Evolutionary conservation across 2,888 invertebrate species (phyloP), one percentile per base, ranked within the genome.

Genomic region (Hyalella azteca): DNA sequence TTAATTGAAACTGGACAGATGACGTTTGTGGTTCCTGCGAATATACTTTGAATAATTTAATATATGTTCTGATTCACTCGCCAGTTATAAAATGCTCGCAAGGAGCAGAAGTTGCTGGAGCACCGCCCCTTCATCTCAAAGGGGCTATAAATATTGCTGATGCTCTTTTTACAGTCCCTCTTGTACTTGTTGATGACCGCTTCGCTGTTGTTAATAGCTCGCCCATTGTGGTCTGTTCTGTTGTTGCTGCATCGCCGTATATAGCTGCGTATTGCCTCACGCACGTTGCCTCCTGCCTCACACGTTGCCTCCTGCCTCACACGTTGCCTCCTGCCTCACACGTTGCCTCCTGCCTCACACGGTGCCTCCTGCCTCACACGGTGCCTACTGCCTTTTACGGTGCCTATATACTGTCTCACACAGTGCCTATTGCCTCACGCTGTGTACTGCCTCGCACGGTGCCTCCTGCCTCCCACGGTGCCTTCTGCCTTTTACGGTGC

Each of bases 81-180:
- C n/a, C n/a, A n/a, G n/a, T n/a, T n/a, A n/a, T n/a, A n/a, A n/a
- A n/a, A n/a, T n/a, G n/a, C n/a, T n/a, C n/a, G n/a, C n/a, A n/a
- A n/a, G n/a, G n/a, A n/a, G n/a, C n/a, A n/a, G n/a, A n/a, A n/a
- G n/a, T n/a, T n/a, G n/a, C n/a, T n/a, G n/a, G n/a, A n/a, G n/a
- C n/a, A n/a, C n/a, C n/a, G n/a, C n/a, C n/a, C n/a, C n/a, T n/a
- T n/a, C n/a, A n/a, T n/a, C 9, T 22, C 22, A 54, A 54, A 19
- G 15, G 54, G n/a, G 54, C 54, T 54, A 54, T 22, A 19, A 54
- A 54, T 54, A n/a, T 54, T 54, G n/a, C 54, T 54, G 54, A 54
- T 54, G 54, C 19, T 22, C 22, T 54, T 54, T 54, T 54, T 54
- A 54, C 22, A 9, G 54, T 7, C 54, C 9, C n/a, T 54, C 54